These are phyloP conservation scores for Gasterosteus nipponicus DNA, from an alignment of 2,113 vertebrate species.

Conservation along the genomic window DNA sequence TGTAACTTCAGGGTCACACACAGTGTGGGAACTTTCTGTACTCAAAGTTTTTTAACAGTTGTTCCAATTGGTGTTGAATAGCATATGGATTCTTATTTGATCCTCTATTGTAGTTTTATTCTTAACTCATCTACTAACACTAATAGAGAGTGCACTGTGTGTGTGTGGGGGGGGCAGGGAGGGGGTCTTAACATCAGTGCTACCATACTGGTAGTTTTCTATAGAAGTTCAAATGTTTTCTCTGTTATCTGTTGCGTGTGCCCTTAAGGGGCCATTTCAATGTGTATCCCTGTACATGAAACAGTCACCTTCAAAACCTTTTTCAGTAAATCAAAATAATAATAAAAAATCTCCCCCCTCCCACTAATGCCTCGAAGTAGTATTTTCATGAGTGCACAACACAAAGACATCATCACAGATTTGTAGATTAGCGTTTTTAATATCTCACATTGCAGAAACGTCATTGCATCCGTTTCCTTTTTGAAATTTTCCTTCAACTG, in stretches of 20 bases:
- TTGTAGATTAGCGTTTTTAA: constrained; percentile 43
- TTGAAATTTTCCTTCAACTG: constrained; percentile 1
- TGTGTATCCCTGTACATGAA: neutral
- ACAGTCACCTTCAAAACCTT: neutral
- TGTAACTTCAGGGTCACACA: neutral
- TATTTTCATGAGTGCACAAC: neutral
- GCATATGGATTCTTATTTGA: neutral
- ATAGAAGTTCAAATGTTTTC: neutral
- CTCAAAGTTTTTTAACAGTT: neutral
- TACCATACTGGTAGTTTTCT: neutral
- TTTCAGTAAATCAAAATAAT: neutral
- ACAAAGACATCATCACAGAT: neutral
- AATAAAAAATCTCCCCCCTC: neutral
- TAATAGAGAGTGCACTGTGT: neutral
- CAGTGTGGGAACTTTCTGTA: neutral
- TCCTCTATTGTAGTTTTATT: too few relatives aligned
- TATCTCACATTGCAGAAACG: constrained; percentile 61
- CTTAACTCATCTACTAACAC: neutral
- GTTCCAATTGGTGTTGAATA: neutral
- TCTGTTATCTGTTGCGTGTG: neutral
- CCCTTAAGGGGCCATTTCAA: neutral
- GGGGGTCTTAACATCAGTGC: neutral
- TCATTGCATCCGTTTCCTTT: constrained; percentile 39
- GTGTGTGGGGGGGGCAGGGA: too few relatives aligned
- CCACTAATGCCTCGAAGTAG: neutral